Conservation (phyloP, 2,113 vertebrate genomes). For the Strix aluco region DNA sequence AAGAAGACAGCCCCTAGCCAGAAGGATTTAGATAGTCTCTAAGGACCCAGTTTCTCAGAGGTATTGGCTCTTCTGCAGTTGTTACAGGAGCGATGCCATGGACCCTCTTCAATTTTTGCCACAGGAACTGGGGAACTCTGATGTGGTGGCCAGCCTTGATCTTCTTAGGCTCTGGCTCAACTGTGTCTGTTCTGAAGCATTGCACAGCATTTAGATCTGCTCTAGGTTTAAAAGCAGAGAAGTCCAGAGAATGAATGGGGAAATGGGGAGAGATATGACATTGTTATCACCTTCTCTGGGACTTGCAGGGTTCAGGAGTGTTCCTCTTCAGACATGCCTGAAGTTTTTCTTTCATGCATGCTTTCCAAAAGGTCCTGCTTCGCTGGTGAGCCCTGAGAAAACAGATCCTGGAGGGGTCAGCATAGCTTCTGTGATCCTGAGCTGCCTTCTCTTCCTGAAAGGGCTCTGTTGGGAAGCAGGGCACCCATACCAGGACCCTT, state of each 20-base stretch:
- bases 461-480: neutral
- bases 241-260: neutral
- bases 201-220: neutral
- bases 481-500: neutral
- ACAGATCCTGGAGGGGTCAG: neutral
- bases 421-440: neutral
- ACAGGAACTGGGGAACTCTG: neutral
- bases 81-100: neutral
- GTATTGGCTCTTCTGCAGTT: neutral
- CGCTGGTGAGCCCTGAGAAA: neutral
- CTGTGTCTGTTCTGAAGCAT: neutral
- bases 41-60: neutral
- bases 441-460: neutral
- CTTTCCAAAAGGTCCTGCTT: neutral
- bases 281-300: neutral
- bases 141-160: neutral
- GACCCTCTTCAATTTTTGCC: neutral
- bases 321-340: neutral
- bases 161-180: neutral
- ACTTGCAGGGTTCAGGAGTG: fast-evolving
- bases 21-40: neutral
- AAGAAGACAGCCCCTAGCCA: neutral
- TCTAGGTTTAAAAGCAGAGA: neutral
- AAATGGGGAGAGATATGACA: neutral
- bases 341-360: neutral